A percentile compares a stretch with the other conserved stretches of the same genome.
These are phyloP conservation scores for Busseola fusca DNA, from an alignment of 2,888 invertebrate genomes.

Conservation along the genomic window DNA sequence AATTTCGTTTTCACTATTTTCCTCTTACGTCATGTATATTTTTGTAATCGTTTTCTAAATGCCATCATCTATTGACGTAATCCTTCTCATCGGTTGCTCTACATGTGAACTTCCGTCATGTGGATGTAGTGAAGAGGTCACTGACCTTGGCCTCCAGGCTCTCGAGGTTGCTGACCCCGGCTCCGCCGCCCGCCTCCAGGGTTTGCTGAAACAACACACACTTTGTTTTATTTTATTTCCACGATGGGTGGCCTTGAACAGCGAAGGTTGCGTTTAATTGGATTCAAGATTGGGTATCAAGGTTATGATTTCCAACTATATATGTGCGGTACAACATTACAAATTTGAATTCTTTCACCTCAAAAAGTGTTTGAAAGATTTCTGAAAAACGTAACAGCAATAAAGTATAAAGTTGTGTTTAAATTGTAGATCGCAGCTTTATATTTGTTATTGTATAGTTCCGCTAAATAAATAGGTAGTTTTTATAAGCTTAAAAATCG, in stretches of 20 bases:
- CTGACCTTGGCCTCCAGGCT: conserved; percentile 93
- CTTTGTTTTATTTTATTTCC: conserved; percentile 3
- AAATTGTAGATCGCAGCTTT: neutral
- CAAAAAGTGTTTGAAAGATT: neutral
- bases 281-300: conserved; percentile 1
- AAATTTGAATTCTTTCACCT: neutral
- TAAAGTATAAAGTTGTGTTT: neutral
- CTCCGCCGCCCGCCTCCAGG: conserved; percentile 80
- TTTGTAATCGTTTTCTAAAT: neutral
- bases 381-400: neutral
- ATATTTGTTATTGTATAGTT: neutral
- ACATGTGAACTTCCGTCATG: conserved; percentile 32
- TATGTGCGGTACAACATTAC: neutral
- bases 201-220: conserved; percentile 85
- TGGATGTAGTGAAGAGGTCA: conserved; percentile 54
- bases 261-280: neutral
- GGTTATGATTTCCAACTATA: neutral
- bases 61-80: neutral
- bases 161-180: conserved; percentile 92
- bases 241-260: neutral
- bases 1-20: neutral
- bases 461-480: neutral
- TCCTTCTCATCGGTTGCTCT: conserved; percentile 15
- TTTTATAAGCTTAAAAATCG: neutral
- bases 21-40: neutral